Base-by-base conservation (phyloP, 2,888 invertebrate species). In the Pogonocherus hispidulus region DNA sequence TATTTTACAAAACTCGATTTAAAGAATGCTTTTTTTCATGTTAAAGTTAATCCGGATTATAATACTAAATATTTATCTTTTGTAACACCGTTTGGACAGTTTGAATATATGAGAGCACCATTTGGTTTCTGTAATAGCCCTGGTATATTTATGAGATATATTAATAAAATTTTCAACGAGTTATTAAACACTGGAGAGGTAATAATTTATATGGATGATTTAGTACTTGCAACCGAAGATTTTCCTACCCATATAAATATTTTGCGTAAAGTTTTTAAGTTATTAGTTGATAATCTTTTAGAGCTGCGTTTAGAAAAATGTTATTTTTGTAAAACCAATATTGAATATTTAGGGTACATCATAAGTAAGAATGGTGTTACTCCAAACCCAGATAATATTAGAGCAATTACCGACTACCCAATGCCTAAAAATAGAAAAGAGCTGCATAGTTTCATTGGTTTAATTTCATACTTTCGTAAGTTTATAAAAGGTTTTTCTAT, bases 401-500 rank as follows among this genome's bases (percentile, higher is more conserved):
- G 56, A 44, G 51, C 64, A 14, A 20, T 73, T 8, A n/a, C 27
- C n/a, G 44, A 66, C 23, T 71, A 32, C 63, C 71, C 73, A 20
- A 37, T 73, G 44, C 67, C 67, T 3, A 54, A 11, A 19, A 69
- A 62, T 20, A 16, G 8, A 32, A 69, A 64, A 56, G 44, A 67
- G 27, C 32, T 73, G 9, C 68, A 68, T 19, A 27, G 66, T 35
- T 71, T 71, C 57, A 18, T 73, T 2, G 63, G 64, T 9, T 56
- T 73, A 47, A 55, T 63, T 6, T 51, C 51, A 16, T 73, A 71
- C 44, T 73, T 71, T 46, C 19, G 71, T n/a, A 14, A 51, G 18
- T 74, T 72, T 60, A 65, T 72, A 14, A n/a, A 37, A 14, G 27
- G 64, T 51, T 74, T 74, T 65, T 46, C 69, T 18, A 19, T 64